phyloP scores from a whole-genome alignment of 1,140 invertebrate genomes.

The Drosophila arawakana region DNA sequence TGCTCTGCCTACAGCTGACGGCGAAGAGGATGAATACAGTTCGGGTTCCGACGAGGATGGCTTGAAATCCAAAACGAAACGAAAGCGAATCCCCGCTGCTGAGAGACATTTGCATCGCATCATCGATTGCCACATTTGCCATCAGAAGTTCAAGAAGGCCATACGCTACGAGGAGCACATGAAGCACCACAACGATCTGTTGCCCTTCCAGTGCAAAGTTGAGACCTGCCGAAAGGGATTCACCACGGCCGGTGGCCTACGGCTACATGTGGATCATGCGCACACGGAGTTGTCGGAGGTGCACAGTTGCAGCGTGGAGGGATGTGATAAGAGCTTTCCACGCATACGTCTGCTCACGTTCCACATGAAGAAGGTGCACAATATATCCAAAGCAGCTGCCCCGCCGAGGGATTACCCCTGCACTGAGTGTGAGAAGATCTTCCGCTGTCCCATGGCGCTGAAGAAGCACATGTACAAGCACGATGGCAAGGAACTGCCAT shows the following conservation, averaged over 20 bases:
- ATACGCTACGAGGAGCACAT: slow-evolving; percentile 80
- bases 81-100: slow-evolving; percentile 55
- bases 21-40: slow-evolving; percentile 26
- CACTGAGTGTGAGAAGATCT: slow-evolving; percentile 77
- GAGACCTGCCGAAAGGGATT: slow-evolving; percentile 77
- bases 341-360: slow-evolving; percentile 79
- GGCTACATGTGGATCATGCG: slow-evolving; percentile 76
- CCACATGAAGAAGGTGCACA: slow-evolving; percentile 78
- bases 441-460: slow-evolving; percentile 78
- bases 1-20: background rate
- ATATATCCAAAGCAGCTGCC: slow-evolving; percentile 70
- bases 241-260: slow-evolving; percentile 73
- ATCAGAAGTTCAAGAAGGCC: slow-evolving; percentile 79
- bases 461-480: slow-evolving; percentile 86
- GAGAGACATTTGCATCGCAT: slow-evolving; percentile 71
- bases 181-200: slow-evolving; percentile 78
- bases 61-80: slow-evolving; percentile 49
- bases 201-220: slow-evolving; percentile 76
- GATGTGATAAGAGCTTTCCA: slow-evolving; percentile 75
- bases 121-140: slow-evolving; percentile 80
- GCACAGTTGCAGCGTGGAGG: slow-evolving; percentile 67
- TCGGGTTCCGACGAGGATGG: slow-evolving; percentile 47
- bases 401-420: slow-evolving; percentile 76
- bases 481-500: slow-evolving; percentile 86
- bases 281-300: slow-evolving; percentile 75